A percentile compares a stretch with the other conserved stretches of the same genome.
phyloP scores from a whole-genome alignment of 2,888 invertebrate species.

The Eustalomyia histrio region DNA sequence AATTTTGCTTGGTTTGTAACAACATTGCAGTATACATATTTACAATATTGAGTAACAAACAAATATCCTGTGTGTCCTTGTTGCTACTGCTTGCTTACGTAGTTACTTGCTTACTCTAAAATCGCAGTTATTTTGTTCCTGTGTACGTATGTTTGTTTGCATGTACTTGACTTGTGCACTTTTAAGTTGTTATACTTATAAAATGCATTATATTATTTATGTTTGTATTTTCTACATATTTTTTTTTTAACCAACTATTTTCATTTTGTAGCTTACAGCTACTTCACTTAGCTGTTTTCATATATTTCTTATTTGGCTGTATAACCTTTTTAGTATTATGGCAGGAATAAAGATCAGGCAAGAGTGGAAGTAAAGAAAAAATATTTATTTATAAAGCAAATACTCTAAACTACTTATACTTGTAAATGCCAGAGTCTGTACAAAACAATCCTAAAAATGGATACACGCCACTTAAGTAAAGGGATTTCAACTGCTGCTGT shows the following conservation, averaged over 20 bases:
- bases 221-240: slow-evolving; percentile 53
- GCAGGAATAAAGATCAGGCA: slow-evolving; percentile 24
- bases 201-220: slow-evolving; percentile 64
- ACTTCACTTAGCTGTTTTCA: slow-evolving; percentile 53
- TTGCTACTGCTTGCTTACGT: slow-evolving; percentile 1
- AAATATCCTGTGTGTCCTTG: slow-evolving; percentile 12
- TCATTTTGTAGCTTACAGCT: slow-evolving; percentile 56
- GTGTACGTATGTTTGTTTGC: slow-evolving; percentile 20
- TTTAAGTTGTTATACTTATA: slow-evolving; percentile 64
- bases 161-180: slow-evolving; percentile 65
- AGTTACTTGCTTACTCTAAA: slow-evolving; percentile 25
- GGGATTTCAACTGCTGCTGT: slow-evolving; percentile 58
- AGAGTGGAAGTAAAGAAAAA: neutral
- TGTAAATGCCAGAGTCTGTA: slow-evolving; percentile 62
- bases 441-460: slow-evolving; percentile 60
- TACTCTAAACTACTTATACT: slow-evolving; percentile 63
- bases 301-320: slow-evolving; percentile 35
- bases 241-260: slow-evolving; percentile 29
- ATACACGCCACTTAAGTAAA: slow-evolving; percentile 62
- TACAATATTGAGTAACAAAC: slow-evolving; percentile 1
- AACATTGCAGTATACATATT: neutral
- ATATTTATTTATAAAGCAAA: slow-evolving; percentile 55
- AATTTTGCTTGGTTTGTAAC: neutral
- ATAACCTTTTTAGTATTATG: slow-evolving; percentile 44
- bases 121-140: slow-evolving; percentile 24